Conservation (phyloP, 2,888 invertebrate species). For the Chrysina gloriosa region DNA sequence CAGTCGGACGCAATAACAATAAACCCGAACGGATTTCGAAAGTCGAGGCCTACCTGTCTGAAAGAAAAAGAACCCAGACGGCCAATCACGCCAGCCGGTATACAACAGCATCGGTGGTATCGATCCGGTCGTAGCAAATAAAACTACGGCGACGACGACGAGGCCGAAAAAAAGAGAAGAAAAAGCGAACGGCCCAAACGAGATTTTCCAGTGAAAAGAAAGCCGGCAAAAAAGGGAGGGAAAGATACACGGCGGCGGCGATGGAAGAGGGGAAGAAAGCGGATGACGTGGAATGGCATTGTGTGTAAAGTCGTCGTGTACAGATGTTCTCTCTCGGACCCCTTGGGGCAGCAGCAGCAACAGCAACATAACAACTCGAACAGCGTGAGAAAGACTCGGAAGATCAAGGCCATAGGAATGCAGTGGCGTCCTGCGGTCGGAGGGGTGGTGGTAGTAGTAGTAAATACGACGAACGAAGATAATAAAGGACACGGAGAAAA, state of each 20-base stretch:
- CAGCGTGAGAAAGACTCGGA: conserved; percentile 50
- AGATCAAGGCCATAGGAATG: too few relatives aligned
- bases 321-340: conserved; percentile 44
- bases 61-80: too few relatives aligned
- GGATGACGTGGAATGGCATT: conserved; percentile 22
- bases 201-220: conserved; percentile 13
- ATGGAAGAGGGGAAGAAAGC: neutral
- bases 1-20: neutral
- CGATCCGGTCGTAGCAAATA: too few relatives aligned
- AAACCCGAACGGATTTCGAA: neutral
- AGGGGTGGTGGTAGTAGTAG: too few relatives aligned
- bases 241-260: neutral
- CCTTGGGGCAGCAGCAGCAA: conserved; percentile 31
- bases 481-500: too few relatives aligned
- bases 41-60: neutral
- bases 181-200: conserved; percentile 1
- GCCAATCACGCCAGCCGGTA: too few relatives aligned
- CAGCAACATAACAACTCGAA: too few relatives aligned
- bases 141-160: too few relatives aligned
- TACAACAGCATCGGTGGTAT: too few relatives aligned
- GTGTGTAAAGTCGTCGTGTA: conserved; percentile 24
- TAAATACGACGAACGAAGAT: too few relatives aligned
- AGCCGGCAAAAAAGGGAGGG: neutral
- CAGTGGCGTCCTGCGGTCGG: too few relatives aligned
- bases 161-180: too few relatives aligned